Conservation (phyloP, 2,888 invertebrate genomes). For the Drosophila parthenogenetica region DNA sequence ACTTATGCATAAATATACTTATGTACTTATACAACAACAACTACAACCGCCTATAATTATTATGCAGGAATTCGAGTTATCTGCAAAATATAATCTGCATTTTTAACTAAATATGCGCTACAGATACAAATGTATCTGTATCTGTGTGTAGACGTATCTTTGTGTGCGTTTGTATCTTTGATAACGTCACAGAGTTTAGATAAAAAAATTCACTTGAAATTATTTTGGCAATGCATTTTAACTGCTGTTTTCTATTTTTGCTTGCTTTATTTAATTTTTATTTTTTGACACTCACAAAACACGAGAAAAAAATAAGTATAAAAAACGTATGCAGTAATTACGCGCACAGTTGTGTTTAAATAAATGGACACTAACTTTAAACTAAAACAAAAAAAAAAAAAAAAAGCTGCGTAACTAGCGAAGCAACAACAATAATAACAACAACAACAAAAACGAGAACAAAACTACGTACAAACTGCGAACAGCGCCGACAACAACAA, state of each 20-base stretch:
- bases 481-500: conserved; percentile 9
- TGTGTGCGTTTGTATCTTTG: not conserved
- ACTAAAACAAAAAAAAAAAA: conserved; percentile 43
- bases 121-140: not conserved
- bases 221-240: conserved; percentile 22
- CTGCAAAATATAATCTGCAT: conserved; percentile 55
- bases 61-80: conserved; percentile 47
- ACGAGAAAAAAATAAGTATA: conserved; percentile 9
- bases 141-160: not conserved
- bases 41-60: conserved; percentile 10
- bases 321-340: conserved; percentile 12
- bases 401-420: conserved; percentile 35
- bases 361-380: conserved; percentile 44
- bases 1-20: not conserved
- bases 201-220: conserved; percentile 25
- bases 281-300: conserved; percentile 28
- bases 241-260: not conserved
- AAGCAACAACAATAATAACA: conserved; percentile 25
- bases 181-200: conserved; percentile 37
- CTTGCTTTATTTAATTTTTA: not conserved
- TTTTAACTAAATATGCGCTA: conserved; percentile 10
- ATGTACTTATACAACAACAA: conserved; percentile 4
- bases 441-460: conserved; percentile 7
- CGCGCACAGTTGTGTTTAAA: conserved; percentile 46
- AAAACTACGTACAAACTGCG: conserved; percentile 26